Evolutionary conservation across 2,888 invertebrate species (phyloP), one percentile per base, ranked within the genome.

Genomic region (Perdita meconis): DNA sequence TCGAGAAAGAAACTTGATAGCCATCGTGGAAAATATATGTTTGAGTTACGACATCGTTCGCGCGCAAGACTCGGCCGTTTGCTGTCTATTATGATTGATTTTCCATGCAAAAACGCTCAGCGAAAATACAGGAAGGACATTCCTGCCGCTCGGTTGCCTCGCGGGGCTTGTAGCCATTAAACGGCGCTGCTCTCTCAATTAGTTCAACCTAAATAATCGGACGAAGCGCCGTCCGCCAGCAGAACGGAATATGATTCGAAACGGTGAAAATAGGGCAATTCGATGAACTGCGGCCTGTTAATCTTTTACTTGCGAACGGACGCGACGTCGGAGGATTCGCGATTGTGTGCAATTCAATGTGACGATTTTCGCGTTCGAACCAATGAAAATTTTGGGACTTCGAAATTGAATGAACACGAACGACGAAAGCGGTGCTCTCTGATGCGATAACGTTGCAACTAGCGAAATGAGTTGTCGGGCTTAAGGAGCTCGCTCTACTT

Each of bases 191-290:
- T 24, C 26, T 57, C 34, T 69, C 69, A 79, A 76, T 76, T 72
- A 79, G 66, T 70, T 70, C 65, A 61, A 64, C 51, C 60, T 47
- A 67, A 76, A 76, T 81, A 82, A 70, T 65, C 56, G 56, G 16
- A 36, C 44, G 42, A 67, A 61, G 47, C 47, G 22, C 26, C 22
- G 55, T 51, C 72, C 40, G 68, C 51, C 51, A 50, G 59, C 67
- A 78, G 67, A 82, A 44, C 51, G 53, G 24, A 59, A 30, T 51
- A 38, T 24, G 65, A 65, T 57, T 70, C 42, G 5, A 13, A 55
- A 72, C 16, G 34, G 6, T 47, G 42, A 51, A 51, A 75, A 44
- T 24, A 12, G 53, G 56, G 40, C 44, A 40, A 13, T 19, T n/a
- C 16, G 16, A 57, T 30, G 42, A 51, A 34, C 12, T 24, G 30